These are phyloP conservation scores for Scaeva pyrastri DNA, from an alignment of 2,888 invertebrate species.

Conservation along the genomic window DNA sequence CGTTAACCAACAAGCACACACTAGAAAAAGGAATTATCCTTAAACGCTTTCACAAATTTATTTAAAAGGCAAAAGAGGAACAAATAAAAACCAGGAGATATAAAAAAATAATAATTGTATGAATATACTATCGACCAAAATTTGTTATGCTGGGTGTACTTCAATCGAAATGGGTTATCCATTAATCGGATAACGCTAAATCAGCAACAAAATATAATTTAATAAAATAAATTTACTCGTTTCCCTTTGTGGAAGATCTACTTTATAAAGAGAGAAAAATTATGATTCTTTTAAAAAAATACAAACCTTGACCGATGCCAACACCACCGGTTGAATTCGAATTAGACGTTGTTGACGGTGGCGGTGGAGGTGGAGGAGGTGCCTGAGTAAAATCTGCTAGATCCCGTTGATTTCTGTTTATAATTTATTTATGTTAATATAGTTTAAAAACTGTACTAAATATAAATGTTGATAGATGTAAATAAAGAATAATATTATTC, in stretches of 20 bases:
- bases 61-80: conserved; percentile 64
- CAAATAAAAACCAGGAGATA: conserved; percentile 46
- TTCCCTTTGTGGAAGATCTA: conserved; percentile 63
- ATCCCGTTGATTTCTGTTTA: conserved; percentile 74
- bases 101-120: conserved; percentile 21
- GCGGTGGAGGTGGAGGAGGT: conserved; percentile 59
- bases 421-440: conserved; percentile 66
- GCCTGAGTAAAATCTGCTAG: conserved; percentile 70
- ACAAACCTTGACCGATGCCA: conserved; percentile 75
- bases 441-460: conserved; percentile 40
- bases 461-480: conserved; percentile 4
- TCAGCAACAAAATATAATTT: neutral
- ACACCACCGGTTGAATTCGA: conserved; percentile 66
- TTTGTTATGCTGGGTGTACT: neutral
- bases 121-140: conserved; percentile 28
- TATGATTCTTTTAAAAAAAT: conserved; percentile 56
- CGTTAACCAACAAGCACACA: conserved; percentile 32
- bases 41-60: conserved; percentile 16
- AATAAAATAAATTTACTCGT: conserved; percentile 56
- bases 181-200: conserved; percentile 21
- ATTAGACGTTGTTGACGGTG: conserved; percentile 61
- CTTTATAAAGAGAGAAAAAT: conserved; percentile 25
- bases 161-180: conserved; percentile 30
- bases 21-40: neutral
- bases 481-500: neutral